phyloP scores from a whole-genome alignment of 2,797 vertebrate species.

The Manis pentadactyla region DNA sequence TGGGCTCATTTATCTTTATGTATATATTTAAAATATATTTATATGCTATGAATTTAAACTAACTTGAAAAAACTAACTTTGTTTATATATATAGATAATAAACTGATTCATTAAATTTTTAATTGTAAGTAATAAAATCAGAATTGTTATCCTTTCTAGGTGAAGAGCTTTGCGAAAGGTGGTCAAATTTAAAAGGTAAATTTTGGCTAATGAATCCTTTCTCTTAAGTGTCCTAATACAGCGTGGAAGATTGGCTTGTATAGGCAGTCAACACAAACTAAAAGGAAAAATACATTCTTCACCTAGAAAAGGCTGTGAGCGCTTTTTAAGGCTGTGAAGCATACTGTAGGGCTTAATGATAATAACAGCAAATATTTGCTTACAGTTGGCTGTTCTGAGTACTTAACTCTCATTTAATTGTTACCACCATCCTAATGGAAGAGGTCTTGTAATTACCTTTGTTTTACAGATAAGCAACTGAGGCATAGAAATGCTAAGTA shows the following conservation, averaged over 20 bases:
- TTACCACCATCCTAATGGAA: background rate
- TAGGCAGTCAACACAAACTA: background rate
- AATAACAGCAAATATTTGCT: constrained; percentile 32
- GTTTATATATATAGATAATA: background rate
- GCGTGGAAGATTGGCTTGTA: background rate
- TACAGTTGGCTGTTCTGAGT: constrained; percentile 19
- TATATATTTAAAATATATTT: background rate
- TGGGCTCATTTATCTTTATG: background rate
- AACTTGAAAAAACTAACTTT: constrained; percentile 21
- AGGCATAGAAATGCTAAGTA: background rate
- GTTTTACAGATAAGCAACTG: constrained; percentile 25
- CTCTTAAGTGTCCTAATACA: background rate
- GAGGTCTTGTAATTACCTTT: background rate
- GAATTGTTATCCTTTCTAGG: background rate
- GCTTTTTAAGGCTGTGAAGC: constrained; percentile 41
- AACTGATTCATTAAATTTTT: constrained; percentile 19
- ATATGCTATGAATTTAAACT: constrained; percentile 29
- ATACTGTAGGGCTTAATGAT: constrained; percentile 4
- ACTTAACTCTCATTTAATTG: background rate
- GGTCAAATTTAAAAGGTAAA: background rate
- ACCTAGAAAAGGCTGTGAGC: background rate
- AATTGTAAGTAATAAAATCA: background rate
- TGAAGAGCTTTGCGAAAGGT: constrained; percentile 11
- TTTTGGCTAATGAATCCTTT: constrained; percentile 10
- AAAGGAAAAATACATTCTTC: constrained; percentile 6